Conservation (phyloP, 2,888 invertebrate genomes). For the Synanthedon andrenaeformis region DNA sequence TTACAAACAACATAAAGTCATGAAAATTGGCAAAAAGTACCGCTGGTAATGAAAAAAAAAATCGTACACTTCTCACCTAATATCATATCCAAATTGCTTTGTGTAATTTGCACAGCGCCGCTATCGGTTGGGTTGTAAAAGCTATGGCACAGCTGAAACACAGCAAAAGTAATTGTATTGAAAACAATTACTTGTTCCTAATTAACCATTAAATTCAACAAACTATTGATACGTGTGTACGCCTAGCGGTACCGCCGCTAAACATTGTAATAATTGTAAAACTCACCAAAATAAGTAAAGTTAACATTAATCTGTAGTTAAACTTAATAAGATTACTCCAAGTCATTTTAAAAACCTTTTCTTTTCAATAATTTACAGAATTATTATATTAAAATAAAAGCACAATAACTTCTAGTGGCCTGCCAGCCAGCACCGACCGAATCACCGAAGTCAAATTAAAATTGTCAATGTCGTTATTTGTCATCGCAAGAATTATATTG, state of each 20-base stretch:
- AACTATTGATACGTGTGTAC: conserved; percentile 21
- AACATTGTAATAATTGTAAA: conserved; percentile 8
- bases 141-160: conserved; percentile 63
- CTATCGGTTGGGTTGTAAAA: conserved; percentile 84
- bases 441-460: no score
- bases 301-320: conserved; percentile 34
- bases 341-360: no score
- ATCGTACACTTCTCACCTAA: conserved; percentile 74
- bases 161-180: conserved; percentile 23
- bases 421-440: no score
- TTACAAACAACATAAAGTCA: no score
- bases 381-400: no score
- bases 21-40: background rate
- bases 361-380: no score
- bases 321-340: conserved; percentile 6
- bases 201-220: conserved; percentile 50
- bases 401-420: no score
- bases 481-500: no score
- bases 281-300: conserved; percentile 49
- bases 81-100: conserved; percentile 85
- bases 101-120: conserved; percentile 84
- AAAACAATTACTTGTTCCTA: conserved; percentile 41
- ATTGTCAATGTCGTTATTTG: no score
- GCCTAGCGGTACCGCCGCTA: conserved; percentile 9
- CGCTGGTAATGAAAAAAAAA: background rate